Conservation (phyloP, 2,797 vertebrate species). For the Myoxocephalus aenaeus region DNA sequence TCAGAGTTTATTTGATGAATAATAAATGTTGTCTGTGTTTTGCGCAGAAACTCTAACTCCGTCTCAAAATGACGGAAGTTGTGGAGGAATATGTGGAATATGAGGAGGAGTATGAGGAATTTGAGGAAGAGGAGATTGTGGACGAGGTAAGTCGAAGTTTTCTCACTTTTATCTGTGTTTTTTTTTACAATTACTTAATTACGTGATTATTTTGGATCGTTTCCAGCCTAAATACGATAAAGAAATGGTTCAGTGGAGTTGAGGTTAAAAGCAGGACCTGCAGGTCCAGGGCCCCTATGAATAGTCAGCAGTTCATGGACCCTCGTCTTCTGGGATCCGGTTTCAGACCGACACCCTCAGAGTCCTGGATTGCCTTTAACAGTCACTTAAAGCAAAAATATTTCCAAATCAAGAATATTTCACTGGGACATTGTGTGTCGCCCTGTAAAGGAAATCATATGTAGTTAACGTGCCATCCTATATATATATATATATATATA, state of each 20-base stretch:
- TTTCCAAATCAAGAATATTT: slow-evolving; percentile 16
- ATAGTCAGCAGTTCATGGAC: slow-evolving; percentile 85
- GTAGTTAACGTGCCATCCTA: not conserved
- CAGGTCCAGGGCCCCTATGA: slow-evolving; percentile 72
- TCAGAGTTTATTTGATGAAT: not conserved
- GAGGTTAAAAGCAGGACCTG: slow-evolving; percentile 20
- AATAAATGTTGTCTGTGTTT: slow-evolving; percentile 61
- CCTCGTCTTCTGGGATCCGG: slow-evolving; percentile 72
- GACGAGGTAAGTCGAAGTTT: slow-evolving; percentile 87
- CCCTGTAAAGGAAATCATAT: not conserved
- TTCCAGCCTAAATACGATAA: not conserved
- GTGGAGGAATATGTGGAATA: slow-evolving; percentile 74
- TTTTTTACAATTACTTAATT: not conserved
- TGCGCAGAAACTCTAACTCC: slow-evolving; percentile 73
- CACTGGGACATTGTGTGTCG: not conserved
- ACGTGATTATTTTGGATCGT: not conserved
- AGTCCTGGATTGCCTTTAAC: slow-evolving; percentile 35
- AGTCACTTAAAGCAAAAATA: slow-evolving; percentile 34
- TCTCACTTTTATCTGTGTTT: not conserved
- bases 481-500: no score
- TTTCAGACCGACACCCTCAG: slow-evolving; percentile 72
- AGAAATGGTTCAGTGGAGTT: not conserved
- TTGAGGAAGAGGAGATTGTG: slow-evolving; percentile 74
- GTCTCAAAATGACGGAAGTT: slow-evolving; percentile 80
- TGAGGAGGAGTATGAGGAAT: slow-evolving; percentile 78